Base-by-base conservation (phyloP, 2,113 vertebrate species). In the Amblyornis subalaris region DNA sequence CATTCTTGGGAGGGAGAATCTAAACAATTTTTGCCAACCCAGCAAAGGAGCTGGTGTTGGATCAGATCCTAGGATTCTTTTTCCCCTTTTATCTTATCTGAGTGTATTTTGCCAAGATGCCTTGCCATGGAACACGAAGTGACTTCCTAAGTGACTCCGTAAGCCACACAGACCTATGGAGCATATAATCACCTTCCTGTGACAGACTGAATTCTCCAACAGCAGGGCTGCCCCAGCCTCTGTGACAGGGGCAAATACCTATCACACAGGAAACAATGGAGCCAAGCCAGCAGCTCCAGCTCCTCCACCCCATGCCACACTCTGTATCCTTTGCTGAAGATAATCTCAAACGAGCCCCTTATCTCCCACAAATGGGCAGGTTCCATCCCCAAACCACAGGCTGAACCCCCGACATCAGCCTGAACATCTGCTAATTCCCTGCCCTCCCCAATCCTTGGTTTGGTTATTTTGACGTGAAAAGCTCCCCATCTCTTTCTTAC, bases 1-100 rank as follows among this genome's bases (percentile, higher is more conserved):
- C 60, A 70, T 88, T 74, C 67, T 79, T 48, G 60, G 64, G 93
- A 95, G 84, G 36, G 61, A 71, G 45, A 57, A 60, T 80, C 74
- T 70, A 69, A 88, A 94, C 70, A 75, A 62, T 53, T 93, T 92
- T 93, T 79, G 75, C 71, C 78, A 91, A 11, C 9, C n/a, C 69
- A 88, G 90, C 72, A 71, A 91, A 95, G 71, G 23, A 91, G 58
- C 22, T 36, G 45, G 7, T 45, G 53, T 22, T 66, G 74, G 74
- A 85, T 44, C 91, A 88, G 71, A 88, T 6, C 12, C 35, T 51
- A 55, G 7, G 14, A 66, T 86, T 75, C 36, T 80, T 89, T 36
- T 22, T 29, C 28, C 36, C 21, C 13, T 78, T 89, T 65, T 75
- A 38, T 84, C 35, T 62, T 36, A 31, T 61, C 65, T 18, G 1